Percentiles rank a stretch among this genome's conserved stretches.
Evolutionary conservation across 2,888 invertebrate species (phyloP).

Genomic region (Phaonia tiefii): DNA sequence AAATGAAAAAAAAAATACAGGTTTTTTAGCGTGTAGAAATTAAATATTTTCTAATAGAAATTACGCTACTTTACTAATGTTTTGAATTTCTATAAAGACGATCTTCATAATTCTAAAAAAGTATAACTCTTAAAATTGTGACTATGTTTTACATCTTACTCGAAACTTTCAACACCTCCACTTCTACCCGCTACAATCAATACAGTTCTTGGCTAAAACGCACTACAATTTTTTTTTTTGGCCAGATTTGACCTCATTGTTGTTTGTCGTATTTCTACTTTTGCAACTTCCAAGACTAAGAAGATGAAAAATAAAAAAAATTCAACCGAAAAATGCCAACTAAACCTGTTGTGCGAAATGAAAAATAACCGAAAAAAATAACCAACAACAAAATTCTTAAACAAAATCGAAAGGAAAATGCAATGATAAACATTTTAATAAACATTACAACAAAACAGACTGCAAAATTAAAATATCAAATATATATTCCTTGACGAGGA

Average conservation of each 20-base stretch:
- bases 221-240: neutral
- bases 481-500: too few relatives aligned
- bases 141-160: too few relatives aligned
- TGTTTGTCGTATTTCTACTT: neutral
- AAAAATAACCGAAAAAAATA: neutral
- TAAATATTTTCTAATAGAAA: too few relatives aligned
- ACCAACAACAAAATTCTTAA: neutral
- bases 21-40: too few relatives aligned
- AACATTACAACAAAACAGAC: too few relatives aligned
- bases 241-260: neutral
- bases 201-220: constrained; percentile 22
- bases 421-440: neutral
- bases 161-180: too few relatives aligned
- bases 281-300: neutral
- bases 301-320: neutral
- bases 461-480: too few relatives aligned
- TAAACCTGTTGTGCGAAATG: neutral
- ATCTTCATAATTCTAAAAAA: too few relatives aligned
- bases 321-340: constrained; percentile 1
- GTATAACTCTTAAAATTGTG: too few relatives aligned
- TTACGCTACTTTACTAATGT: too few relatives aligned
- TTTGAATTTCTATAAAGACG: too few relatives aligned
- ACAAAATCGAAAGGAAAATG: neutral
- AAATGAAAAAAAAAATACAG: too few relatives aligned
- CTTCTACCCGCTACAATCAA: neutral